phyloP scores from a whole-genome alignment of 2,113 vertebrate species.

The Vidua chalybeata region DNA sequence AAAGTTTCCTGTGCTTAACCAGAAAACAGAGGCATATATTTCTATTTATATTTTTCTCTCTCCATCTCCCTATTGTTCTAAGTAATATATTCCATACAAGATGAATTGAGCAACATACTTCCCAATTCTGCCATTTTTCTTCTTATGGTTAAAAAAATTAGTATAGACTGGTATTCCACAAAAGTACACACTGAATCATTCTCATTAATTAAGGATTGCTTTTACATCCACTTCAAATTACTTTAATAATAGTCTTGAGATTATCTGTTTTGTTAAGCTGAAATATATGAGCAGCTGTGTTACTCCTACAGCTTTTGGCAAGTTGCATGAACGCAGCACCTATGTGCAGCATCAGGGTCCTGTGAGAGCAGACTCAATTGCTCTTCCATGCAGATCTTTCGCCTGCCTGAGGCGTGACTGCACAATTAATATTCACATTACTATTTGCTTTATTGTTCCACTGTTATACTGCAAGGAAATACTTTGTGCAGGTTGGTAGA shows the following conservation, averaged over 20 bases:
- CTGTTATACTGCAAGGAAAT: neutral
- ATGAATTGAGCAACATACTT: neutral
- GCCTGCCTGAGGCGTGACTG: neutral
- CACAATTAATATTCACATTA: neutral
- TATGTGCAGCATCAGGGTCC: neutral
- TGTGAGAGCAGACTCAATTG: neutral
- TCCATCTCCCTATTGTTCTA: neutral
- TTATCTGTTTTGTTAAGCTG: conserved; percentile 59
- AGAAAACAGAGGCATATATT: neutral
- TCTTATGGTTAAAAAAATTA: conserved; percentile 52
- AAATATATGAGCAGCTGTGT: conserved; percentile 38
- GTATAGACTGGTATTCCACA: conserved; percentile 43
- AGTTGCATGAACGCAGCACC: conserved; percentile 1
- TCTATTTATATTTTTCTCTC: neutral
- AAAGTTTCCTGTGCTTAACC: neutral
- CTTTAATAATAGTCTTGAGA: conserved; percentile 61
- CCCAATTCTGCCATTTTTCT: conserved; percentile 21
- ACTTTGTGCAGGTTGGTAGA: neutral
- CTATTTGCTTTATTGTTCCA: neutral
- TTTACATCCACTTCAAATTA: conserved; percentile 57
- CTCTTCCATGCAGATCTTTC: neutral
- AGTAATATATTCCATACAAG: neutral
- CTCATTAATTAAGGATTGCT: conserved; percentile 49
- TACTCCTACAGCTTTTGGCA: conserved; percentile 29
- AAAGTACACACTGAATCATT: conserved; percentile 57